Evolutionary conservation across 2,113 vertebrate species (phyloP), one percentile per base, ranked within the genome.

Genomic region (Gopherus flavomarginatus): DNA sequence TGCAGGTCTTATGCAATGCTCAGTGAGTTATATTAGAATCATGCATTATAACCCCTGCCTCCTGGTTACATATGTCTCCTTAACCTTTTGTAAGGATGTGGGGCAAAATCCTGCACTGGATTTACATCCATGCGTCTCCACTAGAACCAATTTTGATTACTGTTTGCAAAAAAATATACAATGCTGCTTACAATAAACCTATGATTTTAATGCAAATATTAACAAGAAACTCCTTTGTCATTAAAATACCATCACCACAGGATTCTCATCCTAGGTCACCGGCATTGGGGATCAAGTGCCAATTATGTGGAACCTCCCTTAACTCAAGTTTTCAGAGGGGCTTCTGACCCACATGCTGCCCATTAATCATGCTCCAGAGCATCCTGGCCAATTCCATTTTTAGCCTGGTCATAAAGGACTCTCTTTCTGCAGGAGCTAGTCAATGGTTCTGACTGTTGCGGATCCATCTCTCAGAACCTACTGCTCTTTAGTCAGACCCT

Each of bases 161-260:
- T 10, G 17, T 56, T 90, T 94, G 81, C 72, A 86, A 92, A 86
- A 27, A 92, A 47, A 3, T 24, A 44, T 35, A 49, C 42, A 88
- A 54, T 27, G 57, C 12, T 80, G 50, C 85, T 87, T 56, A n/a
- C 77, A 59, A 10, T 75, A 81, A 79, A 54, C 69, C 31, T 54
- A 77, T 49, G 65, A 83, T 31, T 59, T 16, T 52, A 90, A 81
- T 29, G 24, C 77, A 92, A 21, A 84, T 44, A 19, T 14, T 78
- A 69, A 83, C 0, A 77, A 24, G 0, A 85, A 83, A 85, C 49
- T 11, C 9, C 44, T 78, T 78, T 1, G 5, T 27, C 75, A 31
- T 69, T 77, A 81, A 80, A n/a, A 59, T 9, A 59, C 1, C 11
- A 78, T 81, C 49, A 56, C 57, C 22, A 54, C 5, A 8, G 5